phyloP scores from a whole-genome alignment of 2,797 vertebrate genomes.

The Melanotaenia parkinsoni region DNA sequence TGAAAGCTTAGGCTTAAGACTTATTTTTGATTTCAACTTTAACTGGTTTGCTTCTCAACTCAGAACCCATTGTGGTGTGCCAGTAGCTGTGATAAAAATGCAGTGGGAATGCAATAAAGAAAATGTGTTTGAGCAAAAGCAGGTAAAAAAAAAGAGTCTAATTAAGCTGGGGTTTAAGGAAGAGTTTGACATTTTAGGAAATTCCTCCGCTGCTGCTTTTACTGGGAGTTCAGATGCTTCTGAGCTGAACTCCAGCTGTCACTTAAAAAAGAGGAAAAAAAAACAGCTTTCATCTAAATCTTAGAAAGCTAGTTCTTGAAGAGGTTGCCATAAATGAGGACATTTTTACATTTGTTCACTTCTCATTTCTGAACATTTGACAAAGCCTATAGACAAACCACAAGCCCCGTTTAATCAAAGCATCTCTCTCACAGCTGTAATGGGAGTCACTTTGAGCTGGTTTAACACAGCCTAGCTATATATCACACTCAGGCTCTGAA shows the following conservation, averaged over 20 bases:
- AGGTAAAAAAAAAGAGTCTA: neutral
- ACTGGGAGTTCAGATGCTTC: neutral
- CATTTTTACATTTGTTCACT: slow-evolving; percentile 4
- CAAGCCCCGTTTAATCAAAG: slow-evolving; percentile 25
- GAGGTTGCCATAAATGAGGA: neutral
- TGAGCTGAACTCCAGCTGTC: neutral
- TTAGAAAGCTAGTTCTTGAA: neutral
- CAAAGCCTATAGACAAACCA: slow-evolving; percentile 8
- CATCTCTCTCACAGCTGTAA: slow-evolving; percentile 27
- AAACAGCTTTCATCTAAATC: neutral
- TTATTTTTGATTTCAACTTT: neutral
- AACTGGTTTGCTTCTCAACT: slow-evolving; percentile 18
- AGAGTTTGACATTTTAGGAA: slow-evolving; percentile 11
- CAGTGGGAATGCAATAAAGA: neutral
- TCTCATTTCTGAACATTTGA: slow-evolving; percentile 13
- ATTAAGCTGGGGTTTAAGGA: slow-evolving; percentile 7
- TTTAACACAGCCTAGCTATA: slow-evolving; percentile 56
- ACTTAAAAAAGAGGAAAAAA: neutral
- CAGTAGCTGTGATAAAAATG: slow-evolving; percentile 21
- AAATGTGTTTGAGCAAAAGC: neutral
- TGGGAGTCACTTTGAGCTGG: slow-evolving; percentile 56
- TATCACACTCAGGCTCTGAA: slow-evolving; percentile 61
- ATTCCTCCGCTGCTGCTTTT: neutral
- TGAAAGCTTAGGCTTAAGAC: neutral
- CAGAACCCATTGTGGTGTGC: slow-evolving; percentile 15